Evolutionary conservation across 2,113 vertebrate species (phyloP), one percentile per base, ranked within the genome.

Genomic region (Anser cygnoides): DNA sequence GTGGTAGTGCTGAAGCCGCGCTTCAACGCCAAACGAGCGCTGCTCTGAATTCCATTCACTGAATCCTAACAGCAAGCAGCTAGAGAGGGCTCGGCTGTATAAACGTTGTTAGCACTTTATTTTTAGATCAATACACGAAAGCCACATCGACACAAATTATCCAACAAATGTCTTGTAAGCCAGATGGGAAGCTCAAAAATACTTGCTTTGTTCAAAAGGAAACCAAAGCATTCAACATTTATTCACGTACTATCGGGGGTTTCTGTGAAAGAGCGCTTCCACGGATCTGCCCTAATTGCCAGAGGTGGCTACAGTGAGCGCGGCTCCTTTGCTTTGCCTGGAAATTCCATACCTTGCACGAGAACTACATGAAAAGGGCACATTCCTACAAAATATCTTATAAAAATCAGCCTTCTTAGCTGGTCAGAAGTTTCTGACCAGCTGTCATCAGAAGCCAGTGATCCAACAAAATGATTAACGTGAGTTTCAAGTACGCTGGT

Each of bases 111-210:
- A 94, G 93, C 93, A 74, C 72, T 96, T 93, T 92, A 96, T 94
- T 95, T 88, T 95, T 96, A 95, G 92, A 90, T 91, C 85, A 89
- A 96, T 76, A 95, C 66, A 85, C 68, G 96, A 95, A 97, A 97
- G 96, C 71, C 92, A 95, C 86, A 81, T 50, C 80, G 90, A 97
- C 96, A 97, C 90, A 93, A 97, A 97, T 97, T 96, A 97, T 78
- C 91, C 96, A 92, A 80, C 52, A 78, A 92, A 93, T 23, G 91
- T 75, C 94, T 95, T 82, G 57, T 73, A 92, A 91, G 79, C 84
- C 97, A 98, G 95, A 96, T 93, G 94, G 96, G 87, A 96, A 97
- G 93, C 88, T 84, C 76, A 83, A 72, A 94, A 95, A 94, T 37
- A 89, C 3, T 22, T 83, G 95, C 84, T 97, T 96, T 86, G 83